A percentile compares a stretch with the other conserved stretches of the same genome.
These are phyloP conservation scores for Clepsis dumicolana DNA, from an alignment of 2,888 invertebrate species.

Conservation along the genomic window DNA sequence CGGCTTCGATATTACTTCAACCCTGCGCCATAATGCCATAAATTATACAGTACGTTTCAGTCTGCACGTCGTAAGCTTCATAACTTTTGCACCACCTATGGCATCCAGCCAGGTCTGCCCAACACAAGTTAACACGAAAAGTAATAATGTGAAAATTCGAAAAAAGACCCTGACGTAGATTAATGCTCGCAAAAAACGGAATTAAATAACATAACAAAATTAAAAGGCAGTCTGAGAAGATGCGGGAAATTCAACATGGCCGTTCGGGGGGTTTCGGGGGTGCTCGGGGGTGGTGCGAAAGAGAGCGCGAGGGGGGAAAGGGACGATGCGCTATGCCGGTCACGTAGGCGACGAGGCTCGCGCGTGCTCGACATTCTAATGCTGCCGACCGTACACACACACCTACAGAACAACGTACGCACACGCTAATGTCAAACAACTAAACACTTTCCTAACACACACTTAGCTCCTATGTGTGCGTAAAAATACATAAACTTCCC, in stretches of 20 bases:
- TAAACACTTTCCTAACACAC: slow-evolving; percentile 62
- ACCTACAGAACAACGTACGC: slow-evolving; percentile 66
- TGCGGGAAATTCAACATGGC: slow-evolving; percentile 84
- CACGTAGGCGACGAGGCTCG: slow-evolving; percentile 84
- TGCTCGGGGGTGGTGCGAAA: slow-evolving; percentile 76
- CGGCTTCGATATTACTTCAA: background rate
- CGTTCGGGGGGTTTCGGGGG: slow-evolving; percentile 53
- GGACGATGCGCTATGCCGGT: slow-evolving; percentile 84
- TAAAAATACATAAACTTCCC: slow-evolving; percentile 80
- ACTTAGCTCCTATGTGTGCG: slow-evolving; percentile 56
- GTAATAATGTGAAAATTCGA: slow-evolving; percentile 37
- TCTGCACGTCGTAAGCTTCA: background rate
- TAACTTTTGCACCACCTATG: slow-evolving; percentile 8
- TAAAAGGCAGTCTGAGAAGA: slow-evolving; percentile 78
- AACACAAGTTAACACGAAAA: slow-evolving; percentile 29
- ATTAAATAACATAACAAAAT: slow-evolving; percentile 79
- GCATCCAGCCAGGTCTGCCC: slow-evolving; percentile 9
- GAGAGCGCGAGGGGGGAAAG: slow-evolving; percentile 77
- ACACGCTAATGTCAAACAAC: slow-evolving; percentile 55
- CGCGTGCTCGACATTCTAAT: slow-evolving; percentile 84
- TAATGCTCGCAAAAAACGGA: slow-evolving; percentile 55
- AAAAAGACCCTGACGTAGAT: slow-evolving; percentile 36
- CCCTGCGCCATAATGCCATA: background rate
- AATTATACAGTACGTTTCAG: background rate
- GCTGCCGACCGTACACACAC: slow-evolving; percentile 76